Percentiles rank a stretch among this genome's conserved stretches.
Conservation (phyloP, 2,888 invertebrate species). For the Trachelus stipa region DNA sequence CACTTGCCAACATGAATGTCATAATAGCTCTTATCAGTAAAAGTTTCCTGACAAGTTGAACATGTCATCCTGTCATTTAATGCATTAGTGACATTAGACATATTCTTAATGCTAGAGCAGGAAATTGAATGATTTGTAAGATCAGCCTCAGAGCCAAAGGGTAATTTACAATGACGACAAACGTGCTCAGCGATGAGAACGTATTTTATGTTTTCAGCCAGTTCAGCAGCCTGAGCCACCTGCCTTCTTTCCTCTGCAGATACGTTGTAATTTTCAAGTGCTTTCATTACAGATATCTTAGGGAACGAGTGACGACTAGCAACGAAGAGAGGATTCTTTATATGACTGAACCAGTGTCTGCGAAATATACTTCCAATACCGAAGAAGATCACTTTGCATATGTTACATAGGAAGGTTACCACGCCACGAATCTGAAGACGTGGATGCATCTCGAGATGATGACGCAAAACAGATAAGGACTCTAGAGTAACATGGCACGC, state of each 20-base stretch:
- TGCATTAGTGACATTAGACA: not conserved
- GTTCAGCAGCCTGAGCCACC: not conserved
- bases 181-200: conserved; percentile 54
- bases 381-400: conserved; percentile 57
- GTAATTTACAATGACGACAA: conserved; percentile 47
- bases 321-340: conserved; percentile 46
- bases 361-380: conserved; percentile 52
- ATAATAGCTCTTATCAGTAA: not conserved
- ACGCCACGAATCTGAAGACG: conserved; percentile 35
- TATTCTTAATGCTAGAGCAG: not conserved
- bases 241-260: not conserved
- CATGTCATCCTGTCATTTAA: conserved; percentile 1
- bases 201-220: conserved; percentile 30
- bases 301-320: conserved; percentile 54
- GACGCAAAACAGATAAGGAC: conserved; percentile 44
- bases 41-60: not conserved
- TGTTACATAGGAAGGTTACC: conserved; percentile 53
- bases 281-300: conserved; percentile 38
- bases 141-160: conserved; percentile 39
- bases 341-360: conserved; percentile 54
- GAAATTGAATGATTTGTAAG: conserved; percentile 29
- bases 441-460: conserved; percentile 49
- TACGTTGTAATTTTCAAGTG: not conserved
- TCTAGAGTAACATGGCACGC: conserved; percentile 43
- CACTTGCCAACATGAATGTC: not conserved